Evolutionary conservation across 2,113 vertebrate species (phyloP), one percentile per base, ranked within the genome.

Genomic region (Hyaena hyaena): DNA sequence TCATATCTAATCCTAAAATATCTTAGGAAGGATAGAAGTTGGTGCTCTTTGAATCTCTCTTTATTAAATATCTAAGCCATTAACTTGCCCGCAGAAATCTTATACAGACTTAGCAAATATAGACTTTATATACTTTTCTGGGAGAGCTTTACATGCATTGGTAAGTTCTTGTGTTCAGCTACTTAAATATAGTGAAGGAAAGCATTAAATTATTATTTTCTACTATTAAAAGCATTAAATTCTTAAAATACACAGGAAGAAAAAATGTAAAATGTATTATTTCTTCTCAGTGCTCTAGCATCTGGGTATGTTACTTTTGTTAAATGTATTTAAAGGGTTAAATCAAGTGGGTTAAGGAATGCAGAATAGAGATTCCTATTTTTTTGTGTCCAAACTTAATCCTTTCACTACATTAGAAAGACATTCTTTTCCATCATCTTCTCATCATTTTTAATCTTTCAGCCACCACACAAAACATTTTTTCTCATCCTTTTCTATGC

Each of bases 1-100:
- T 96, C 80, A 81, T 93, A 6, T 31, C 0, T 93, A 95, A 97
- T 55, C 66, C 19, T 94, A 80, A 97, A 98, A 90, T 81, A 82
- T 88, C 89, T 61, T 88, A 48, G 71, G 88, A 97, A 95, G 96
- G 90, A 65, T 9, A 12, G 63, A 91, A 95, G 0, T 2, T 61
- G 79, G 11, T 55, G 7, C 10, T 84, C 31, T 71, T 83, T 39
- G 84, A 92, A 53, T 91, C 26, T 90, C 68, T 33, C 87, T 96
- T 89, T 39, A 89, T 83, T 96, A 96, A 98, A 85, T 85, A 48
- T 77, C 35, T 93, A 74, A 96, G 92, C 35, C 87, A 10, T 28
- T 55, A 77, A 66, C 7, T 90, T 85, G 28, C 12, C 90, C 4
- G 1, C 88, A 97, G 61, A 95, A 97, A 66, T 0, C 55, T 88